These are phyloP conservation scores for Neomorphus geoffroyi DNA, from an alignment of 2,797 vertebrate genomes.

Conservation along the genomic window DNA sequence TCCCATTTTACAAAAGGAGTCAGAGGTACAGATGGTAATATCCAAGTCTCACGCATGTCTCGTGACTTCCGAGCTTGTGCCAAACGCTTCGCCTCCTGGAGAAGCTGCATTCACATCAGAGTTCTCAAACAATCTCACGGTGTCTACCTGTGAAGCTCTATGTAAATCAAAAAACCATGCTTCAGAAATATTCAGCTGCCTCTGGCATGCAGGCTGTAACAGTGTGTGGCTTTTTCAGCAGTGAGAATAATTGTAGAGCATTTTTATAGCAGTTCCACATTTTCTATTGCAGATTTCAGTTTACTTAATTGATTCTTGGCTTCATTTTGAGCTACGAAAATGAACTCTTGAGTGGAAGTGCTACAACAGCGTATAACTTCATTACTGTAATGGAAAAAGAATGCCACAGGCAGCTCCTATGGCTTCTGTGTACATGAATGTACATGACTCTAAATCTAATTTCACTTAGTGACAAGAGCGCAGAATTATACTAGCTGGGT, in stretches of 20 bases:
- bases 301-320: not conserved
- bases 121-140: not conserved
- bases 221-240: not conserved
- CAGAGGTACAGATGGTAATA: not conserved
- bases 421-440: not conserved
- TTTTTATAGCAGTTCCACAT: not conserved
- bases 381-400: not conserved
- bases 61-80: not conserved
- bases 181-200: not conserved
- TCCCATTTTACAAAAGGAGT: constrained; percentile 7
- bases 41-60: constrained; percentile 36
- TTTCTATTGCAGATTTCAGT: not conserved
- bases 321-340: not conserved
- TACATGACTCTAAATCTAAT: not conserved
- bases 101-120: not conserved
- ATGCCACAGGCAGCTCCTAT: not conserved
- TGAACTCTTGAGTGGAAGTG: not conserved
- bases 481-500: not conserved
- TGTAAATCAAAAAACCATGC: not conserved
- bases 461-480: not conserved
- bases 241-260: not conserved
- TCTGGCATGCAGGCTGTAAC: not conserved
- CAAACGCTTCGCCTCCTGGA: not conserved
- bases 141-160: not conserved
- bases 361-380: not conserved